Evolutionary conservation across 2,888 invertebrate genomes (phyloP).

Genomic region (Drosophila sordidula): DNA sequence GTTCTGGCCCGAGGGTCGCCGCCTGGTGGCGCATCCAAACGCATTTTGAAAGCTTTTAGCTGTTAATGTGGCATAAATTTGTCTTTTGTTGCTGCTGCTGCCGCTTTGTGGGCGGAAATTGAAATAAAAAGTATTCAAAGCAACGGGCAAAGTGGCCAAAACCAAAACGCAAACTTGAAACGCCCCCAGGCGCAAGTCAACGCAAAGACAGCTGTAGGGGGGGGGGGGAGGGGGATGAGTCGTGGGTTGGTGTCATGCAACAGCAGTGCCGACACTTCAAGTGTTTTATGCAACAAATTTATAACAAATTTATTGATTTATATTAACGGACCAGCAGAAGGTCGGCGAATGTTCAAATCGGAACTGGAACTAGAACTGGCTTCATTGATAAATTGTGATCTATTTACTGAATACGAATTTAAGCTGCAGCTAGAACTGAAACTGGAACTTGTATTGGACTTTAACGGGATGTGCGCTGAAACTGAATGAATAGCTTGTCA

Average conservation of each 20-base stretch:
- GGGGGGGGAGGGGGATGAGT: neutral
- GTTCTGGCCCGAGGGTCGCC: slow-evolving; percentile 49
- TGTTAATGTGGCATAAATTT: slow-evolving; percentile 82
- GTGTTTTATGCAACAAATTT: slow-evolving; percentile 48
- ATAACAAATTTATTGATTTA: slow-evolving; percentile 58
- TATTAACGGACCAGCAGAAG: slow-evolving; percentile 32
- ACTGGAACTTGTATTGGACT: neutral
- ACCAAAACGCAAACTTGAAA: slow-evolving; percentile 58
- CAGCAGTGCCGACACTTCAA: slow-evolving; percentile 65
- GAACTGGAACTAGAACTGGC: neutral
- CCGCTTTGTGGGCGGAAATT: slow-evolving; percentile 71
- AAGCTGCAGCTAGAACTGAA: neutral
- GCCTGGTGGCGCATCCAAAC: slow-evolving; percentile 67
- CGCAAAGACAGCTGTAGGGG: slow-evolving; percentile 1
- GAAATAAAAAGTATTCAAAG: slow-evolving; percentile 73
- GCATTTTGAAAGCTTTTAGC: slow-evolving; percentile 81
- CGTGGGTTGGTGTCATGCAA: slow-evolving; percentile 30
- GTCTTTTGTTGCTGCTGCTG: slow-evolving; percentile 61
- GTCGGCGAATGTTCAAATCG: slow-evolving; percentile 22
- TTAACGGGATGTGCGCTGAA: too few relatives aligned
- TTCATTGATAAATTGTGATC: neutral
- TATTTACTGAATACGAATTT: neutral
- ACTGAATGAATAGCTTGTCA: too few relatives aligned
- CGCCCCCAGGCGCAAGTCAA: slow-evolving; percentile 55
- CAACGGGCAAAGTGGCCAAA: slow-evolving; percentile 50